These are phyloP conservation scores for Mesochorus sp. DNA, from an alignment of 2,888 invertebrate species.

Conservation along the genomic window DNA sequence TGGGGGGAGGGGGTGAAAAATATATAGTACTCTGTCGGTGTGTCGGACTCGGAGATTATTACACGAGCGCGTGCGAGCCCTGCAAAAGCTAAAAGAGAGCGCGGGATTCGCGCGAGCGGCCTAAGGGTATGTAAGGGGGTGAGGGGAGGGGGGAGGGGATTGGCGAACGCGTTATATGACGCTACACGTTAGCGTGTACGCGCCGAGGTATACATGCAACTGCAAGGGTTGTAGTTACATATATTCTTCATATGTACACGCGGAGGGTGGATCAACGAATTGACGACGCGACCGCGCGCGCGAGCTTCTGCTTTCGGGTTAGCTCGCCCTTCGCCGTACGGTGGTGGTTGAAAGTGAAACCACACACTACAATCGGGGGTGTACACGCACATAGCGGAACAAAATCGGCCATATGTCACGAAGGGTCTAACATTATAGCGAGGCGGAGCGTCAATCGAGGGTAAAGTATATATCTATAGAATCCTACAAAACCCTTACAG, in stretches of 20 bases:
- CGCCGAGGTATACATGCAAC: not conserved
- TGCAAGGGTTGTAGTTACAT: slow-evolving; percentile 37
- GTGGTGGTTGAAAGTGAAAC: slow-evolving; percentile 75
- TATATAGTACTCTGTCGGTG: slow-evolving; percentile 30
- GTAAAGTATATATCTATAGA: slow-evolving; percentile 61
- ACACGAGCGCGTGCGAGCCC: slow-evolving; percentile 40
- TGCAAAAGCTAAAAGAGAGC: slow-evolving; percentile 14
- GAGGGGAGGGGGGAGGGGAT: not conserved
- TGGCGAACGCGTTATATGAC: slow-evolving; percentile 45
- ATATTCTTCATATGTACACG: not conserved
- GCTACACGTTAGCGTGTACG: not conserved
- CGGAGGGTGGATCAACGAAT: slow-evolving; percentile 52
- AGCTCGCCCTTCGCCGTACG: not conserved
- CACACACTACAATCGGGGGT: slow-evolving; percentile 57
- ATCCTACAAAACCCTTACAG: slow-evolving; percentile 22
- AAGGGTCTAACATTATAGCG: slow-evolving; percentile 69
- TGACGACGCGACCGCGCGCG: slow-evolving; percentile 35
- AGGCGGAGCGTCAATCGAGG: slow-evolving; percentile 72
- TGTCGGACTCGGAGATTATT: slow-evolving; percentile 57
- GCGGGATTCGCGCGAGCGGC: slow-evolving; percentile 33
- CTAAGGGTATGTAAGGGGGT: slow-evolving; percentile 44
- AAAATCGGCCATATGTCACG: slow-evolving; percentile 76
- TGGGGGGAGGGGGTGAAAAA: slow-evolving; percentile 50
- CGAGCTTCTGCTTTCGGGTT: slow-evolving; percentile 1
- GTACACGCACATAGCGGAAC: slow-evolving; percentile 14